Evolutionary conservation across 2,797 vertebrate genomes (phyloP).

Genomic region (Epinephelus coioides): DNA sequence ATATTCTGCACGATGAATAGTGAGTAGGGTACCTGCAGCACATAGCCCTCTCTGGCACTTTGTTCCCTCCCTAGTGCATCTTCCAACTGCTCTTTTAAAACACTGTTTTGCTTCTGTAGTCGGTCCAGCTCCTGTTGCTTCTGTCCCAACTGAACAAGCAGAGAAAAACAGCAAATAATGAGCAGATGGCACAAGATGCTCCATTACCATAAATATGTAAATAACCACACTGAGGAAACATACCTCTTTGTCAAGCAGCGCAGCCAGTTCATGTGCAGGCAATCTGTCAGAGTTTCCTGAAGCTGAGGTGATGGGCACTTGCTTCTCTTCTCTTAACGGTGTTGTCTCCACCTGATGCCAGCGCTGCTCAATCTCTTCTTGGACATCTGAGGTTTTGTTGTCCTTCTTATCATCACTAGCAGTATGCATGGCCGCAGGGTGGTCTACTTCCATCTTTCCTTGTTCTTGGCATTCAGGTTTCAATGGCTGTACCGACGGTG

Average conservation of each 20-base stretch:
- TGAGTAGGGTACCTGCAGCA: conserved; percentile 91
- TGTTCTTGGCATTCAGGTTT: conserved; percentile 78
- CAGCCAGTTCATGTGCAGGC: conserved; percentile 90
- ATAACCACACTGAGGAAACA: neutral
- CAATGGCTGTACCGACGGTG: conserved; percentile 67
- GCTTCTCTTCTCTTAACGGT: conserved; percentile 95
- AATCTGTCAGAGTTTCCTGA: conserved; percentile 79
- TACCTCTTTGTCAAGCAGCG: conserved; percentile 94
- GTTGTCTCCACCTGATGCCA: conserved; percentile 99
- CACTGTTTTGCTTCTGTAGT: conserved; percentile 93
- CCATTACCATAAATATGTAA: neutral
- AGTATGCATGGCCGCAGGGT: conserved; percentile 55
- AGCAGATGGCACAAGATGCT: neutral
- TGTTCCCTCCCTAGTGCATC: conserved; percentile 93
- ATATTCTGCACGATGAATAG: conserved; percentile 8
- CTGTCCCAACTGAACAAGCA: conserved; percentile 89
- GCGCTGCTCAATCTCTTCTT: conserved; percentile 94
- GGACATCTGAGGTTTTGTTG: conserved; percentile 87
- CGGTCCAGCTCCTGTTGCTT: conserved; percentile 94
- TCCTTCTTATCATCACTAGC: conserved; percentile 79
- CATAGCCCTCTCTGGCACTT: conserved; percentile 94
- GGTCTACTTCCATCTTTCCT: conserved; percentile 91
- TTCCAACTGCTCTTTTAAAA: conserved; percentile 94
- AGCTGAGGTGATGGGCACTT: conserved; percentile 90
- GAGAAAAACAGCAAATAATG: neutral